Conservation (phyloP, 2,113 vertebrate species). For the Scalopus aquaticus region DNA sequence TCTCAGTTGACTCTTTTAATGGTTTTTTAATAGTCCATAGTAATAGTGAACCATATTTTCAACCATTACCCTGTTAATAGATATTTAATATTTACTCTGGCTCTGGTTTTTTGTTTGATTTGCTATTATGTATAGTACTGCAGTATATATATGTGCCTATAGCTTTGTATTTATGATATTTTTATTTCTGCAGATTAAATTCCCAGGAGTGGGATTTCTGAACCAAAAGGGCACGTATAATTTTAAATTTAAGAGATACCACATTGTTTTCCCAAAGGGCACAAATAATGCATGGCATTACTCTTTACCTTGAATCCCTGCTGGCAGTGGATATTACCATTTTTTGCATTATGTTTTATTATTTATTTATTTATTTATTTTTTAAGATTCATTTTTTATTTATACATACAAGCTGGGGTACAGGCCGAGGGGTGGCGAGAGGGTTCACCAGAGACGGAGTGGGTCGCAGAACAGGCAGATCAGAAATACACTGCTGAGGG, state of each 20-base stretch:
- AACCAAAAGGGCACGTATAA: background rate
- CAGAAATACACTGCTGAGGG: no score
- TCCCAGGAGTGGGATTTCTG: slow-evolving; percentile 2
- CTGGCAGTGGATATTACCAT: background rate
- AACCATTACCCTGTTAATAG: background rate
- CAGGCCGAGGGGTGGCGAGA: no score
- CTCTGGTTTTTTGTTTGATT: slow-evolving; percentile 4
- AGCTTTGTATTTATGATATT: background rate
- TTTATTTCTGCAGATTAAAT: background rate
- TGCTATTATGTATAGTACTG: background rate
- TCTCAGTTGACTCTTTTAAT: background rate
- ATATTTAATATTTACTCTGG: background rate
- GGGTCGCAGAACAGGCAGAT: no score
- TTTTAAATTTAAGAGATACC: slow-evolving; percentile 13
- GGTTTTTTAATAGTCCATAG: background rate
- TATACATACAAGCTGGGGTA: no score
- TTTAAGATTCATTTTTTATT: no score
- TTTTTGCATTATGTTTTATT: no score
- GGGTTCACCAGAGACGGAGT: no score
- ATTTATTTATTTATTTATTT: no score
- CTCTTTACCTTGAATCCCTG: background rate
- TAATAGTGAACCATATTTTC: background rate
- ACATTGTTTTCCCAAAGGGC: background rate
- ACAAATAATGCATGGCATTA: background rate
- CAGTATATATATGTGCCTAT: background rate